Conservation (phyloP, 2,888 invertebrate species). For the Brenthis hecate region DNA sequence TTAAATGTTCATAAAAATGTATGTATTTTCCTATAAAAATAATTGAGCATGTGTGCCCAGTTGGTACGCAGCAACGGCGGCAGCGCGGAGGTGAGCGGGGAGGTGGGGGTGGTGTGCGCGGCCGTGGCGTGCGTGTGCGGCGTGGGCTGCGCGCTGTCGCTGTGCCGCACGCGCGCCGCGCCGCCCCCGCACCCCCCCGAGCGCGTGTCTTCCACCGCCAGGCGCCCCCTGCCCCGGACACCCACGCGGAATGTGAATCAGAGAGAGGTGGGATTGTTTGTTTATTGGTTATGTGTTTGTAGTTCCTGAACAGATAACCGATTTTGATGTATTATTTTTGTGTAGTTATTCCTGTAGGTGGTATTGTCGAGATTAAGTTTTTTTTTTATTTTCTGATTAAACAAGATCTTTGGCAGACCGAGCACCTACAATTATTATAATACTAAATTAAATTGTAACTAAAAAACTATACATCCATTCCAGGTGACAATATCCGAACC, state of each 20-base stretch:
- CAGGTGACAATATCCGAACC: conserved; percentile 55
- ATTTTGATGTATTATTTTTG: no score
- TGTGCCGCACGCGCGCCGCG: conserved; percentile 75
- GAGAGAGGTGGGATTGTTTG: conserved; percentile 19
- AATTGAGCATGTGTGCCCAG: conserved; percentile 36
- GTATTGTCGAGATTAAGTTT: no score
- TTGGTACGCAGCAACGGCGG: conserved; percentile 62
- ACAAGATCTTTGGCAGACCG: no score
- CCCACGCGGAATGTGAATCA: conserved; percentile 22
- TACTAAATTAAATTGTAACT: no score
- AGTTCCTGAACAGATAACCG: no score
- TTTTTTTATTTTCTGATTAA: neutral
- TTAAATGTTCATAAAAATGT: no score
- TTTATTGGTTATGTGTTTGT: no score
- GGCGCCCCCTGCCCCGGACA: conserved; percentile 34
- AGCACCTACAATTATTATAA: no score
- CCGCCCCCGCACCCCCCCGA: conserved; percentile 67
- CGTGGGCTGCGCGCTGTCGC: conserved; percentile 84
- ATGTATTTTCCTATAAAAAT: no score
- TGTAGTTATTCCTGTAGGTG: no score
- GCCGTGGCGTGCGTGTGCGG: conserved; percentile 84
- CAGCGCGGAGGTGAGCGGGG: conserved; percentile 74
- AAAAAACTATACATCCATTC: conserved; percentile 6
- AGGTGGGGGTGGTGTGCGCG: conserved; percentile 84
- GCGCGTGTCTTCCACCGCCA: conserved; percentile 65